Conservation (phyloP, 2,888 invertebrate species). For the Thyatira batis region DNA sequence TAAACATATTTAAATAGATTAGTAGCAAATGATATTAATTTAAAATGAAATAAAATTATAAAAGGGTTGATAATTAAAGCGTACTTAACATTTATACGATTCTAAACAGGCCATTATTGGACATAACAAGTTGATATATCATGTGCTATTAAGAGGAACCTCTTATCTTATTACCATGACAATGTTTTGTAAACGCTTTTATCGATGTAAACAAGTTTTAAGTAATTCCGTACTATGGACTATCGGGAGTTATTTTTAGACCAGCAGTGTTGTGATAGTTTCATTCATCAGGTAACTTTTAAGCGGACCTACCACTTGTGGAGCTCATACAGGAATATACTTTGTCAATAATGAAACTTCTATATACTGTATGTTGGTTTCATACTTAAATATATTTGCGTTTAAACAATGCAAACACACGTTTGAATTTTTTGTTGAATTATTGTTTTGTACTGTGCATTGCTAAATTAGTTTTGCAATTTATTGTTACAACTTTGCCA, state of each 20-base stretch:
- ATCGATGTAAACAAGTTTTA: constrained; percentile 70
- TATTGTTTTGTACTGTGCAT: constrained; percentile 8
- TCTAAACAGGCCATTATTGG: constrained; percentile 3
- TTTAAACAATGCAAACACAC: neutral
- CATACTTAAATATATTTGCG: constrained; percentile 3
- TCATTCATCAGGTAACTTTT: constrained; percentile 66
- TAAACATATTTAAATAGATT: no score
- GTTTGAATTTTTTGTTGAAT: constrained; percentile 6
- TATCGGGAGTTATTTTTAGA: constrained; percentile 63
- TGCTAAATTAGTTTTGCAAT: neutral
- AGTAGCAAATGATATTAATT: no score
- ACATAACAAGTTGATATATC: constrained; percentile 27
- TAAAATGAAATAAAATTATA: no score
- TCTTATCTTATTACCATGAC: constrained; percentile 57
- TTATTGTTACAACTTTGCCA: neutral
- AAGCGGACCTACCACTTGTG: constrained; percentile 49
- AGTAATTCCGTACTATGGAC: constrained; percentile 72
- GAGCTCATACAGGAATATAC: constrained; percentile 43
- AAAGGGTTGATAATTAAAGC: neutral
- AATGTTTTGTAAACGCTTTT: constrained; percentile 68
- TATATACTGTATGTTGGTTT: constrained; percentile 53
- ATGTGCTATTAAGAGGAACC: constrained; percentile 35
- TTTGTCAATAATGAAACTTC: constrained; percentile 47
- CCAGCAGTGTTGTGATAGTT: constrained; percentile 31
- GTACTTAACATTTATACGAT: neutral